Evolutionary conservation across 2,888 invertebrate species (phyloP).

Genomic region (Operophtera brumata): DNA sequence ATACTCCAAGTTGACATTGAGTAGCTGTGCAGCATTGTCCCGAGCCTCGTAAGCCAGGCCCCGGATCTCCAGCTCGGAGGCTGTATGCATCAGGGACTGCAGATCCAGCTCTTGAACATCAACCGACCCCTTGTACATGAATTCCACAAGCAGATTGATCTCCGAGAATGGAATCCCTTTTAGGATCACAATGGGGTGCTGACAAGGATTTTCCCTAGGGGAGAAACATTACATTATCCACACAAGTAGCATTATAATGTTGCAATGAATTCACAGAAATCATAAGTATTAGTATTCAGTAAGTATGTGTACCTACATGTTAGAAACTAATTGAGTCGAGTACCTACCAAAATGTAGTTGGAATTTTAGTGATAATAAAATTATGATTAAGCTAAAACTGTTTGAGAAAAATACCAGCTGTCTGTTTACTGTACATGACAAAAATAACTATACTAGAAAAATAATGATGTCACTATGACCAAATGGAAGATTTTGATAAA

Average conservation of each 20-base stretch:
- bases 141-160: conserved; percentile 84
- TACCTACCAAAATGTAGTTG: background rate
- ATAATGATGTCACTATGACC: conserved; percentile 69
- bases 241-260: background rate
- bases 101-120: conserved; percentile 83
- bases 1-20: conserved; percentile 78
- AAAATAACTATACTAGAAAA: conserved; percentile 64
- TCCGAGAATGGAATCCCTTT: conserved; percentile 84
- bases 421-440: conserved; percentile 54
- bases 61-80: conserved; percentile 84
- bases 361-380: conserved; percentile 18
- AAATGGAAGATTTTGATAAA: conserved; percentile 50
- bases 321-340: background rate
- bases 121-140: conserved; percentile 86
- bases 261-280: background rate
- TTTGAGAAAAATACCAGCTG: conserved; percentile 47
- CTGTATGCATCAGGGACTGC: conserved; percentile 83
- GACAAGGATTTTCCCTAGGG: conserved; percentile 84
- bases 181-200: conserved; percentile 86
- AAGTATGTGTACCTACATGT: background rate
- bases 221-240: conserved; percentile 32
- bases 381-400: conserved; percentile 31
- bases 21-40: conserved; percentile 78
- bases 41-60: conserved; percentile 82
- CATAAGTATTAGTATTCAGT: too few relatives aligned